Conservation (phyloP, 2,888 invertebrate species). For the Odontomyia ornata region DNA sequence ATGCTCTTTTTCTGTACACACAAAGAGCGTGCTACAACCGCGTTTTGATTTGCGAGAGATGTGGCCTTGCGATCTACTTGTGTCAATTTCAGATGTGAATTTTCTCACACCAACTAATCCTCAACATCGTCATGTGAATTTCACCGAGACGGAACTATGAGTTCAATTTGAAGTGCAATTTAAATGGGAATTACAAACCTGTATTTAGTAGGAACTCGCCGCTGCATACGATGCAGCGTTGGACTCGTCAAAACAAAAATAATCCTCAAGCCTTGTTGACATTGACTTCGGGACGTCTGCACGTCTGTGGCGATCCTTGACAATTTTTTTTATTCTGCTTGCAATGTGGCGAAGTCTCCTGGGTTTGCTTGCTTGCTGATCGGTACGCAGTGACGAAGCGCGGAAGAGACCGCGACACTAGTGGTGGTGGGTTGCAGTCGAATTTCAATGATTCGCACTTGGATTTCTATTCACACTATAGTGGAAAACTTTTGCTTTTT, state of each 20-base stretch:
- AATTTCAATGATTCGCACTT: slow-evolving; percentile 13
- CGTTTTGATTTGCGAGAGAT: neutral
- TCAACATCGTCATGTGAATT: neutral
- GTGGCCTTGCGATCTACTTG: slow-evolving; percentile 3
- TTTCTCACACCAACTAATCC: neutral
- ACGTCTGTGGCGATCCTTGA: neutral
- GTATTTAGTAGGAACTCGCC: slow-evolving; percentile 5
- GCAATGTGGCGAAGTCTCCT: neutral
- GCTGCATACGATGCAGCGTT: neutral
- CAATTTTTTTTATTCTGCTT: too few relatives aligned
- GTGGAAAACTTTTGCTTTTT: neutral
- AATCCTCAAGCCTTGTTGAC: slow-evolving; percentile 2
- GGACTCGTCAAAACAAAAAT: neutral
- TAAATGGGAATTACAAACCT: neutral
- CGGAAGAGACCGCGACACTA: neutral
- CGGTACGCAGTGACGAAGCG: neutral
- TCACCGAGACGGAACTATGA: neutral
- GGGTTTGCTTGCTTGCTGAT: neutral
- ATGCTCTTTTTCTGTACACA: neutral
- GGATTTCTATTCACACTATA: neutral
- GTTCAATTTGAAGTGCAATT: neutral
- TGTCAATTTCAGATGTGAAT: neutral
- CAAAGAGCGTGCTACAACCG: neutral
- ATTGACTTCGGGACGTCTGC: neutral
- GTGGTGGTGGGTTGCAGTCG: neutral